Percentiles rank a stretch among this genome's conserved stretches.
Conservation (phyloP, 2,888 invertebrate species). For the Eumacrocentrus americanus region DNA sequence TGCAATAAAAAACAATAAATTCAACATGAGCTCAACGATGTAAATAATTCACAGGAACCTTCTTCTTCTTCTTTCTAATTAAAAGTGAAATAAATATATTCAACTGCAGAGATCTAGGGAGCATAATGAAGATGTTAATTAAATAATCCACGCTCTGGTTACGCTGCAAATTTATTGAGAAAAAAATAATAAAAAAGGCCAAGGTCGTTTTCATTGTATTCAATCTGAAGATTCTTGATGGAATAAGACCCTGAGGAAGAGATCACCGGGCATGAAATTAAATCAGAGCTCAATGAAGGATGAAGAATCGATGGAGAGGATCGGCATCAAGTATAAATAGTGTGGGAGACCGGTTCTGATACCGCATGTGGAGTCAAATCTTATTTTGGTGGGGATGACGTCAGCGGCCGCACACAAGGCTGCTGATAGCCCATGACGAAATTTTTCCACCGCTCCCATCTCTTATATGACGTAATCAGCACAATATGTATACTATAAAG, state of each 20-base stretch:
- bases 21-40: not conserved
- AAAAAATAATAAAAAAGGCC: not conserved
- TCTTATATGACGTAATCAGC: constrained; percentile 35
- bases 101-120: not conserved
- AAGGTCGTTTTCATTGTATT: not conserved
- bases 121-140: not conserved
- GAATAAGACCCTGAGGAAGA: not conserved
- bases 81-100: not conserved
- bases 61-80: no score
- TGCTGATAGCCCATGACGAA: constrained; percentile 45
- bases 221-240: not conserved
- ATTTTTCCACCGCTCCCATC: constrained; percentile 35
- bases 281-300: not conserved
- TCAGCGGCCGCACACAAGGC: constrained; percentile 41
- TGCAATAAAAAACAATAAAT: not conserved
- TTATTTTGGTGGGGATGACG: constrained; percentile 52
- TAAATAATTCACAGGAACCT: not conserved
- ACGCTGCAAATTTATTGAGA: not conserved
- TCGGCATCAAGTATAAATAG: not conserved
- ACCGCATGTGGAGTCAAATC: constrained; percentile 42
- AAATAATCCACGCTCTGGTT: not conserved
- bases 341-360: constrained; percentile 23
- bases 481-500: constrained; percentile 24
- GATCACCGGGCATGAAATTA: not conserved
- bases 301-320: not conserved